Evolutionary conservation across 1,140 invertebrate species (phyloP).

Genomic region (Drosophila lini): DNA sequence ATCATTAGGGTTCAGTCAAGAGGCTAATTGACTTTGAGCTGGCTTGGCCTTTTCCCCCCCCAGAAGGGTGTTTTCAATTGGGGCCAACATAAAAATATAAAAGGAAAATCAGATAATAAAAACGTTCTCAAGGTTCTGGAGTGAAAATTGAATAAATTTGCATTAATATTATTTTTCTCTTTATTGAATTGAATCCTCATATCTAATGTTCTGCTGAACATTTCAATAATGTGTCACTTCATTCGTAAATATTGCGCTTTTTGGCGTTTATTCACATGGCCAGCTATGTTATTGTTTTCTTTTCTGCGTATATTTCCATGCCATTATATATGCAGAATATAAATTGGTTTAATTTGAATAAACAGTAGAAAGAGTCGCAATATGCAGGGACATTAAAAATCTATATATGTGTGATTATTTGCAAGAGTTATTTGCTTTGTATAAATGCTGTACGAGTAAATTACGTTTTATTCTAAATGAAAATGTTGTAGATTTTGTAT

Average conservation of each 20-base stretch:
- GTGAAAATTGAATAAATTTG: slow-evolving; percentile 12
- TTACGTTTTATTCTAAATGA: neutral
- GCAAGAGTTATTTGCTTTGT: slow-evolving; percentile 7
- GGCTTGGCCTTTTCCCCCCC: slow-evolving; percentile 44
- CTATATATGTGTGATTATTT: neutral
- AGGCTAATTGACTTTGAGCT: slow-evolving; percentile 75
- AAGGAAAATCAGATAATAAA: slow-evolving; percentile 22
- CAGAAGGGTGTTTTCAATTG: slow-evolving; percentile 21
- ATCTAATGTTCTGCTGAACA: neutral
- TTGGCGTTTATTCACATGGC: slow-evolving; percentile 3
- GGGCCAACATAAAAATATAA: neutral
- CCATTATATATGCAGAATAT: slow-evolving; percentile 27
- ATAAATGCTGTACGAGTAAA: neutral
- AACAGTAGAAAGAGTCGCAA: slow-evolving; percentile 10
- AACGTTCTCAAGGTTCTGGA: neutral
- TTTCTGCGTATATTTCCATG: slow-evolving; percentile 5
- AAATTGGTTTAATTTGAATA: slow-evolving; percentile 14
- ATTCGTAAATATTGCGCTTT: slow-evolving; percentile 11
- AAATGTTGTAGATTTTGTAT: neutral
- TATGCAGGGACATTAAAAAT: slow-evolving; percentile 1
- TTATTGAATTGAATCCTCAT: neutral
- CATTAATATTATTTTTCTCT: neutral
- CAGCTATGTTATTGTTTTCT: slow-evolving; percentile 15
- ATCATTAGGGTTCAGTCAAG: slow-evolving; percentile 61
- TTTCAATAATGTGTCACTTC: slow-evolving; percentile 5